Evolutionary conservation across 2,888 invertebrate species (phyloP), one percentile per base, ranked within the genome.

Genomic region (Drosophila histrio): DNA sequence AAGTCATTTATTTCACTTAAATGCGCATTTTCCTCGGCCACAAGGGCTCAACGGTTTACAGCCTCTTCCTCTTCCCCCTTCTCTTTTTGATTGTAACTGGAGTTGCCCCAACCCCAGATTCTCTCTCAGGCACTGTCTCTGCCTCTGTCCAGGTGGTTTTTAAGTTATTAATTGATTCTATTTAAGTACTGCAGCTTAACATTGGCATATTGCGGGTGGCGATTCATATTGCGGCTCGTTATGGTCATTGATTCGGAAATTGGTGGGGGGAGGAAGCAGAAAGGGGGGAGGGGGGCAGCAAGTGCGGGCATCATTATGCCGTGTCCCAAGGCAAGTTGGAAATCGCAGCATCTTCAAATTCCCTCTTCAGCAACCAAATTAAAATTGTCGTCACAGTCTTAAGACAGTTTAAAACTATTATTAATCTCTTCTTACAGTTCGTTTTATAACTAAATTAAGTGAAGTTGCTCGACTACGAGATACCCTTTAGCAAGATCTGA

Each of bases 1-100:
- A 88, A 88, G 72, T 81, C 80, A 87, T 88, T 84, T 88, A 82
- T 89, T 89, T 86, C 87, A 87, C 89, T 85, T 88, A 89, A 88
- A 88, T 87, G 68, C 74, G 68, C 77, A 79, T 88, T 85, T 81
- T 65, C 58, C 57, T 63, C 69, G 44, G 54, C 81, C 79, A 65
- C 66, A 72, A 65, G 38, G 11, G 61, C 60, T 26, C 38, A 59
- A 58, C 62, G 38, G 21, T 41, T 46, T 47, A 39, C 65, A 54
- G 43, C 34, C n/a, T 4, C 32, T 24, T 24, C 38, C 11, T 6
- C 26, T 3, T n/a, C 15, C n/a, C n/a, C 26, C 1, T 6, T 13
- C 26, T 6, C 13, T 41, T 11, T 43, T 30, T 13, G 34, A 54
- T 46, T 47, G n/a, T 7, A 44, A 26, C 36, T 26, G 26, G n/a